Conservation (phyloP, 2,888 invertebrate species). For the Nyleta sp. region DNA sequence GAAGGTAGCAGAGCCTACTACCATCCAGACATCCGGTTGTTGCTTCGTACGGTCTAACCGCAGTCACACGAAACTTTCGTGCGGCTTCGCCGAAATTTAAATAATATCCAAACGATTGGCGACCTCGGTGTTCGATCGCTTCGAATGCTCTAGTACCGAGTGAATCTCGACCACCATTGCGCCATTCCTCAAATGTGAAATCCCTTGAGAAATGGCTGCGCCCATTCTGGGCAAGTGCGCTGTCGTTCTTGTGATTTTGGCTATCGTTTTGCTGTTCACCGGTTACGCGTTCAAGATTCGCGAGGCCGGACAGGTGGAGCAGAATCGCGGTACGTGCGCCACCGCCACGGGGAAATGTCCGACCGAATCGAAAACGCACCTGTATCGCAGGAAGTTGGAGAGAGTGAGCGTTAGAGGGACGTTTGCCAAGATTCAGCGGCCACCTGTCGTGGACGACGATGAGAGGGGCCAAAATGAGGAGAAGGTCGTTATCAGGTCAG, state of each 20-base stretch:
- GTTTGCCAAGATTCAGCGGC: conserved; percentile 69
- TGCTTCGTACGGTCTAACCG: conserved; percentile 24
- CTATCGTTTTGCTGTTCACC: conserved; percentile 71
- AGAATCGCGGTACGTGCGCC: conserved; percentile 65
- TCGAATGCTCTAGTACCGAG: too few species aligned
- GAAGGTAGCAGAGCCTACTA: conserved; percentile 50
- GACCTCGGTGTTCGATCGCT: too few species aligned
- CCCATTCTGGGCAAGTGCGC: conserved; percentile 76
- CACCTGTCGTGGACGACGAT: conserved; percentile 72
- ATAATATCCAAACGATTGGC: too few species aligned
- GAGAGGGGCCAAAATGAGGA: conserved; percentile 9
- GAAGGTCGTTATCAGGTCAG: conserved; percentile 22
- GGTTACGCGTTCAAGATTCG: conserved; percentile 77
- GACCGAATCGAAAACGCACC: conserved; percentile 57
- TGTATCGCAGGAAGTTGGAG: conserved; percentile 68
- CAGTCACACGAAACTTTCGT: conserved; percentile 5
- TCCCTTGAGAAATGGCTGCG: conserved; percentile 73
- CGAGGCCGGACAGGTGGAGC: conserved; percentile 67
- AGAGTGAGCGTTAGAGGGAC: conserved; percentile 66
- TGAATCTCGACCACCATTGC: too few species aligned
- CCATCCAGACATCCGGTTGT: conserved; percentile 63
- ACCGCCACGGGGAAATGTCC: conserved; percentile 69
- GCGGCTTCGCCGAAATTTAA: too few species aligned
- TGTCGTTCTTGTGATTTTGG: conserved; percentile 68
- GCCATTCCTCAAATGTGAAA: too few species aligned